A percentile compares a stretch with the other conserved stretches of the same genome.
phyloP scores from a whole-genome alignment of 1,140 invertebrate species.

The Drosophila pandora region DNA sequence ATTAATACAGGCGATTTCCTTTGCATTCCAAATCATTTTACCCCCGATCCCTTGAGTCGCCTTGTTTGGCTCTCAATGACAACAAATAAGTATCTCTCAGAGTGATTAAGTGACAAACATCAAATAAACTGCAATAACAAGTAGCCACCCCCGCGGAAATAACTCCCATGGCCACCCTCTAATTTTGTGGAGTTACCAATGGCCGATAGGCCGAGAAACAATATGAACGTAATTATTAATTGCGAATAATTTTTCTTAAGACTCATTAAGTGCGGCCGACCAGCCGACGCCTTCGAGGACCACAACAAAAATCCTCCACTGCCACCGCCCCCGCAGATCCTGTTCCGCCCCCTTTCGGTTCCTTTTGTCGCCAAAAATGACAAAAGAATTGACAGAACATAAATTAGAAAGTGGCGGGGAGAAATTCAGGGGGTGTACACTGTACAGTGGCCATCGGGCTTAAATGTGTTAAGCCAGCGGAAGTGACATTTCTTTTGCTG shows the following conservation, averaged over 20 bases:
- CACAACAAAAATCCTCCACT: constrained; percentile 7
- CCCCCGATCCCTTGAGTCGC: neutral
- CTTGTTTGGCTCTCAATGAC: constrained; percentile 25
- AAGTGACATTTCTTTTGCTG: constrained; percentile 70
- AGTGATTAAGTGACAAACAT: constrained; percentile 74
- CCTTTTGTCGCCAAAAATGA: constrained; percentile 50
- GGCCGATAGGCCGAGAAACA: constrained; percentile 58
- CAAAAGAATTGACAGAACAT: constrained; percentile 75
- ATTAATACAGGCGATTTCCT: constrained; percentile 1
- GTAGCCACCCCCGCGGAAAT: constrained; percentile 17
- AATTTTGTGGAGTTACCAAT: constrained; percentile 34
- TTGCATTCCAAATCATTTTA: neutral
- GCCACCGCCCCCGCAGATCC: constrained; percentile 2
- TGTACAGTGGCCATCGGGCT: constrained; percentile 28
- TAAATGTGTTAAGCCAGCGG: constrained; percentile 73
- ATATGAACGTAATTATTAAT: constrained; percentile 81
- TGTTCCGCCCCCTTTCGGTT: constrained; percentile 3
- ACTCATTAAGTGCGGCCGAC: constrained; percentile 74
- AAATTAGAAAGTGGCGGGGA: constrained; percentile 65
- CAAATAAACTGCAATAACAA: constrained; percentile 76
- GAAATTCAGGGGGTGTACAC: constrained; percentile 14
- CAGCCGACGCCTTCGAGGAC: constrained; percentile 52
- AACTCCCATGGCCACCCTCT: neutral
- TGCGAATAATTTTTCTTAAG: constrained; percentile 80
- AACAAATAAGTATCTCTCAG: constrained; percentile 70